A percentile compares a stretch with the other conserved stretches of the same genome.
These are phyloP conservation scores for Neopelma chrysocephalum DNA, from an alignment of 2,797 vertebrate species.

Conservation along the genomic window DNA sequence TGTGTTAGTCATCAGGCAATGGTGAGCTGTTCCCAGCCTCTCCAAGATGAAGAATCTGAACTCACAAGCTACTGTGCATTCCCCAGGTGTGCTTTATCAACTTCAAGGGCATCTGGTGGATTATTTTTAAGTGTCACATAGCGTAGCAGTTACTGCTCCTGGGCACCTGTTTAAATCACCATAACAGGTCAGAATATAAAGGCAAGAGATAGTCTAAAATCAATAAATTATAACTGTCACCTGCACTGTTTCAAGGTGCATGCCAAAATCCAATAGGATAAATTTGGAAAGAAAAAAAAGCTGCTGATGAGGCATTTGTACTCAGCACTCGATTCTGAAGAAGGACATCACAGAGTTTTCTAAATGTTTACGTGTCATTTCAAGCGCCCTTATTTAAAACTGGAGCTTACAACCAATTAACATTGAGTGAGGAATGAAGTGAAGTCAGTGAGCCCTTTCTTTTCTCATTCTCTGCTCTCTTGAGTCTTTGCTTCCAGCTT, in stretches of 20 bases:
- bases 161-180: neutral
- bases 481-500: slow-evolving; percentile 38
- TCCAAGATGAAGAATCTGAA: neutral
- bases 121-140: neutral
- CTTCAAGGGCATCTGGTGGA: neutral
- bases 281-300: neutral
- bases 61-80: neutral
- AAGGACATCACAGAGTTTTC: neutral
- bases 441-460: slow-evolving; percentile 34
- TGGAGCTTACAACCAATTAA: slow-evolving; percentile 16
- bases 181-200: neutral
- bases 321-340: neutral
- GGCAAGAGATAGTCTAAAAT: neutral
- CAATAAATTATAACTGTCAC: neutral
- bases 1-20: neutral
- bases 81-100: neutral
- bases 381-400: neutral
- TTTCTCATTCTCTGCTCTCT: slow-evolving; percentile 32
- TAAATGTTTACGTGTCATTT: neutral
- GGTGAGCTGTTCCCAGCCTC: neutral
- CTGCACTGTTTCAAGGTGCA: neutral
- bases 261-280: neutral
- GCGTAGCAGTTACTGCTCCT: neutral
- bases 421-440: slow-evolving; percentile 7
- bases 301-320: neutral